phyloP scores from a whole-genome alignment of 23 tunicate genomes.

The Styela clava region DNA sequence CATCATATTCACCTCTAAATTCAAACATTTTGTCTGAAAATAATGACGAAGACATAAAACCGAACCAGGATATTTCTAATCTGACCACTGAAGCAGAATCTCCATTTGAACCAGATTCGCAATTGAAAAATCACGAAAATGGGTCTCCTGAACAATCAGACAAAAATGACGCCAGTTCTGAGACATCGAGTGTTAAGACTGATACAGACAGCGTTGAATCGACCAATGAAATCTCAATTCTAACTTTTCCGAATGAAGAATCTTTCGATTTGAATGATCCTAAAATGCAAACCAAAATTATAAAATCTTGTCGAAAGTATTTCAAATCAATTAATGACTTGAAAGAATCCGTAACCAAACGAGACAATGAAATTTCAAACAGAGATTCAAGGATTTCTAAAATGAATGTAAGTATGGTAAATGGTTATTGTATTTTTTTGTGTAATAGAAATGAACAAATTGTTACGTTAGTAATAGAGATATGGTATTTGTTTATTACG shows the following conservation, averaged over 20 bases:
- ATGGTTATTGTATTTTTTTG: too few relatives aligned
- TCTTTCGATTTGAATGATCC: not conserved
- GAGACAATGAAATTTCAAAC: not conserved
- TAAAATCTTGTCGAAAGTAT: not conserved
- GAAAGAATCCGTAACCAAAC: not conserved
- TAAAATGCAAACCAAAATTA: not conserved
- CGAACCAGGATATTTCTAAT: not conserved
- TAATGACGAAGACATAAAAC: not conserved
- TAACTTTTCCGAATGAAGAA: not conserved
- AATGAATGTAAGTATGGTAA: constrained; percentile 26
- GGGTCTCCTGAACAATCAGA: not conserved
- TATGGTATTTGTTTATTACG: too few relatives aligned
- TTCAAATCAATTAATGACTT: not conserved
- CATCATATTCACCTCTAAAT: not conserved
- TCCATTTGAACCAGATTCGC: too few relatives aligned
- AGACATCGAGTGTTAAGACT: not conserved
- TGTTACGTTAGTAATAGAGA: too few relatives aligned
- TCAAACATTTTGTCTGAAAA: too few relatives aligned
- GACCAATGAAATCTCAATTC: not conserved
- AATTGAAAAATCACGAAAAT: too few relatives aligned
- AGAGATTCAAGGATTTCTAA: constrained; percentile 9
- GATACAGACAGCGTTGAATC: not conserved
- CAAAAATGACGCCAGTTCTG: not conserved
- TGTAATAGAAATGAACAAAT: too few relatives aligned
- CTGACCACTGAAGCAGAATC: not conserved